phyloP scores from a whole-genome alignment of 2,888 invertebrate species.

The Altica lythri region DNA sequence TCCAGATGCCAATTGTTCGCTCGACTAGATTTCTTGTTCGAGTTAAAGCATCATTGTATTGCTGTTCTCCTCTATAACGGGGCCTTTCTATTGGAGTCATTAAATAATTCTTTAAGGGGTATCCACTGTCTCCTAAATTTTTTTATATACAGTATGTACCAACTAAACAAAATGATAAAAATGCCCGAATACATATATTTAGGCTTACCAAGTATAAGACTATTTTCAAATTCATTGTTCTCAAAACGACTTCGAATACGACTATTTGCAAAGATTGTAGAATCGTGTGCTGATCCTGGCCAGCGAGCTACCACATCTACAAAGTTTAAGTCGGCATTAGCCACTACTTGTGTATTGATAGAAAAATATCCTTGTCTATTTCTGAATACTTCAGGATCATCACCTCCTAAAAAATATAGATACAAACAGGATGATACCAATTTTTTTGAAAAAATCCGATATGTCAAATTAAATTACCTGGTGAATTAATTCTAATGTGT shows the following conservation, averaged over 20 bases:
- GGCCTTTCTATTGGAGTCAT: constrained; percentile 15
- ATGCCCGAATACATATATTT: too few relatives aligned
- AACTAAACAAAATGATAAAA: not conserved
- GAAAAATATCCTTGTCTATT: constrained; percentile 22
- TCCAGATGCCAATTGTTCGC: constrained; percentile 13
- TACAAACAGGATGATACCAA: too few relatives aligned
- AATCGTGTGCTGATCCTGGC: constrained; percentile 21
- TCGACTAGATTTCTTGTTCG: constrained; percentile 15
- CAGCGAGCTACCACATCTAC: constrained; percentile 15
- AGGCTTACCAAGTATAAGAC: not conserved
- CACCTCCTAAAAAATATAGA: constrained; percentile 6
- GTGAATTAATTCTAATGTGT: constrained; percentile 9
- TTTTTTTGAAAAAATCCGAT: not conserved
- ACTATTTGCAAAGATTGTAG: constrained; percentile 21
- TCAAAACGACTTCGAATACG: not conserved
- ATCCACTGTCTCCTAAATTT: constrained; percentile 10
- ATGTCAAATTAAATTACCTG: not conserved
- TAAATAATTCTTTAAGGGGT: constrained; percentile 12
- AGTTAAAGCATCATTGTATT: constrained; percentile 16
- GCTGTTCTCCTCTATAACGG: constrained; percentile 5
- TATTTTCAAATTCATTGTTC: constrained; percentile 9
- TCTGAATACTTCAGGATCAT: constrained; percentile 13
- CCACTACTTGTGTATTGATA: constrained; percentile 16
- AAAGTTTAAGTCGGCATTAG: constrained; percentile 9
- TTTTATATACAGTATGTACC: not conserved